Percentiles rank a stretch among this genome's conserved stretches.
phyloP scores from a whole-genome alignment of 2,888 invertebrate genomes.

The Oasisia sp. region DNA sequence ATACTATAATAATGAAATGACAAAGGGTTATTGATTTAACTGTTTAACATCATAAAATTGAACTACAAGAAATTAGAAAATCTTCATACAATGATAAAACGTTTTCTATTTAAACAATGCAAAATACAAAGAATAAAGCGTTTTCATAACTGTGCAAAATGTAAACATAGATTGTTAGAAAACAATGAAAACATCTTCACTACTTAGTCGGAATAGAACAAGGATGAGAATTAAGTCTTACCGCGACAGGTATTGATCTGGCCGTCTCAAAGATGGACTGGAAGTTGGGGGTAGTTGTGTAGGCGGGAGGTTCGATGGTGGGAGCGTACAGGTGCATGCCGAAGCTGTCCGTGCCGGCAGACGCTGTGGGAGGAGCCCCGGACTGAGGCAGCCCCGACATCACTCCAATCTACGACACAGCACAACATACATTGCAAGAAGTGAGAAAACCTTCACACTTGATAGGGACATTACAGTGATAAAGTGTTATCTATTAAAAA shows the following conservation, averaged over 20 bases:
- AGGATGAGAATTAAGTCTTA: not conserved
- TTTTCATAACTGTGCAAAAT: too few relatives aligned
- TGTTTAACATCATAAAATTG: too few relatives aligned
- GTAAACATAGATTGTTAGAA: too few relatives aligned
- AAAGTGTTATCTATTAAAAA: too few relatives aligned
- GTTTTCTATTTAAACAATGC: too few relatives aligned
- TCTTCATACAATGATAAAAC: too few relatives aligned
- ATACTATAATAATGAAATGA: too few relatives aligned
- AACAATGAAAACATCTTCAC: not conserved
- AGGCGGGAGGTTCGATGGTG: conserved; percentile 25
- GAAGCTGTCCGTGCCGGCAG: conserved; percentile 33
- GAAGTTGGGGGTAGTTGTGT: conserved; percentile 20
- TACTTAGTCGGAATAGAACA: not conserved
- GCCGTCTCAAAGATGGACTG: conserved; percentile 34
- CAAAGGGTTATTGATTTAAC: too few relatives aligned
- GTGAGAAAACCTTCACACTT: not conserved
- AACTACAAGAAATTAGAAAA: too few relatives aligned
- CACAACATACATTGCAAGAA: not conserved
- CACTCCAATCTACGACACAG: conserved; percentile 29
- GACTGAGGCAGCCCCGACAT: conserved; percentile 27
- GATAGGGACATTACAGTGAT: not conserved
- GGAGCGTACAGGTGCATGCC: conserved; percentile 33
- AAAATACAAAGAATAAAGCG: too few relatives aligned
- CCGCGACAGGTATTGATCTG: not conserved
- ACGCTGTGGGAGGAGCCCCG: conserved; percentile 30